A percentile compares a stretch with the other conserved stretches of the same genome.
These are phyloP conservation scores for Tenthredo amoena DNA, from an alignment of 2,888 invertebrate genomes.

Conservation along the genomic window DNA sequence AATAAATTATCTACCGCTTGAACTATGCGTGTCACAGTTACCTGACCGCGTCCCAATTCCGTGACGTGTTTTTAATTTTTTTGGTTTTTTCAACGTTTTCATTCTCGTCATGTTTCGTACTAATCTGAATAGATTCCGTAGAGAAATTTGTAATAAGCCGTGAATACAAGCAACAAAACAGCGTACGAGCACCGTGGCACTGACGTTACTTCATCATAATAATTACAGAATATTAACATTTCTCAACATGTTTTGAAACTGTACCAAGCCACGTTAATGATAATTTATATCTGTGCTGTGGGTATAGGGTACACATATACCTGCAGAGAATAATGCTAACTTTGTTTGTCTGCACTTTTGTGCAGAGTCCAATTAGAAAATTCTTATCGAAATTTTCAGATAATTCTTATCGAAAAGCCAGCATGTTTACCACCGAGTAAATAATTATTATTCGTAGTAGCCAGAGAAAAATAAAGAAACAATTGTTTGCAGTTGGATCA, in stretches of 20 bases:
- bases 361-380: no score
- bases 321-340: not conserved
- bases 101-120: not conserved
- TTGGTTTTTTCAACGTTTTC: not conserved
- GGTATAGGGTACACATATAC: not conserved
- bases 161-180: not conserved
- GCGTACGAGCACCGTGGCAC: not conserved
- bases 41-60: not conserved
- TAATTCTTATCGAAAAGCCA: not conserved
- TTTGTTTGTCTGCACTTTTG: not conserved
- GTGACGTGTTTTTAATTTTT: not conserved
- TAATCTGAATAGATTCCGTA: constrained; percentile 18
- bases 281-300: not conserved
- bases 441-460: not conserved
- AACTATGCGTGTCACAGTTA: constrained; percentile 17
- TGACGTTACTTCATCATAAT: not conserved
- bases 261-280: not conserved
- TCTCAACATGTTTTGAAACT: not conserved
- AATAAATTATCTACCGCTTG: not conserved
- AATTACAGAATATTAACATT: not conserved
- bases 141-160: not conserved
- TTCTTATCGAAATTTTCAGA: not conserved
- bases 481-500: not conserved
- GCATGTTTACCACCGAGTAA: not conserved
- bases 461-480: not conserved